These are phyloP conservation scores for Oreochromis spilurus DNA, from an alignment of 2,113 vertebrate species.

Conservation along the genomic window DNA sequence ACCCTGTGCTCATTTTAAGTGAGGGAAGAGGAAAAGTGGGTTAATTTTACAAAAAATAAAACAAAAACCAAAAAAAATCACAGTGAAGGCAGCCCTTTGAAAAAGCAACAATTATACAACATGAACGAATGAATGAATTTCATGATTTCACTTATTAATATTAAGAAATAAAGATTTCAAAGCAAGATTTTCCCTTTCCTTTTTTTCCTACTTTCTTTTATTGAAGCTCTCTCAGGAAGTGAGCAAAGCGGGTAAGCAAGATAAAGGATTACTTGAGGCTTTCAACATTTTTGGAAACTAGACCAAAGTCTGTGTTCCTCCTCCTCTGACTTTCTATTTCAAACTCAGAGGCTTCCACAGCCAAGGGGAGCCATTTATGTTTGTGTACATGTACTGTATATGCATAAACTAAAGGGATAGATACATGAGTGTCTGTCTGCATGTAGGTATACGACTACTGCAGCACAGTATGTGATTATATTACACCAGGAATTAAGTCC, in stretches of 20 bases:
- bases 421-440: not conserved
- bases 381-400: not conserved
- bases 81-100: not conserved
- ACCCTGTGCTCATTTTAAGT: not conserved
- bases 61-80: not conserved
- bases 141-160: not conserved
- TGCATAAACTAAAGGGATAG: not conserved
- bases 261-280: slow-evolving; percentile 8
- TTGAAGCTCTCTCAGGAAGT: not conserved
- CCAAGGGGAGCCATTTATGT: not conserved
- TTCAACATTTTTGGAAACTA: slow-evolving; percentile 22
- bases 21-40: not conserved
- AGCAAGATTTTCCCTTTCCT: not conserved
- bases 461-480: not conserved
- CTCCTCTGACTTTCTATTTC: slow-evolving; percentile 4
- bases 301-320: not conserved
- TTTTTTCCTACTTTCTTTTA: not conserved
- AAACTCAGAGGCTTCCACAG: not conserved
- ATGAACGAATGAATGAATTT: not conserved
- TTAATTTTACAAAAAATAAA: not conserved
- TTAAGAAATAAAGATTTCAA: not conserved
- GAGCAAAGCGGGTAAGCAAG: not conserved
- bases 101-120: not conserved
- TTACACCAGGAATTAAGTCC: not conserved
- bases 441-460: not conserved